These are phyloP conservation scores for Baccha elongata DNA, from an alignment of 2,888 invertebrate genomes.

Conservation along the genomic window DNA sequence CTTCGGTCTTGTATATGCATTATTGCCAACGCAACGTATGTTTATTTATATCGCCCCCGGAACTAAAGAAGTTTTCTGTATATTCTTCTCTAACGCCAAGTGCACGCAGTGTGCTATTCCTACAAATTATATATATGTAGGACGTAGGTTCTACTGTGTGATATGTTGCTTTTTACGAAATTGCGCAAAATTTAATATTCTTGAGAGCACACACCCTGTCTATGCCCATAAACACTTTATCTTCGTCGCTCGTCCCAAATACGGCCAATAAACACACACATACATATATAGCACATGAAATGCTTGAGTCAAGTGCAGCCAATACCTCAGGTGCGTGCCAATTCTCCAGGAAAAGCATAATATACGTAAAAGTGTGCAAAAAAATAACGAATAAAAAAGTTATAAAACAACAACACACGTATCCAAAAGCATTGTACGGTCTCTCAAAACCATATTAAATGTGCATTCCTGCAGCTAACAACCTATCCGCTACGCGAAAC, in stretches of 20 bases:
- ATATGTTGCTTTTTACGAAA: slow-evolving; percentile 42
- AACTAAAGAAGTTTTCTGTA: slow-evolving; percentile 23
- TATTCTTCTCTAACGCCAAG: slow-evolving; percentile 4
- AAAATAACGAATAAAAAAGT: slow-evolving; percentile 1
- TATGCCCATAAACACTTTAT: slow-evolving; percentile 70
- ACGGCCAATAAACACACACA: slow-evolving; percentile 36
- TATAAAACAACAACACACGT: slow-evolving; percentile 2
- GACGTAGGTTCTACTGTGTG: no score
- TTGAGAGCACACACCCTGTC: slow-evolving; percentile 54
- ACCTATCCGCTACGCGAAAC: slow-evolving; percentile 72
- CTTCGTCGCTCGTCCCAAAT: slow-evolving; percentile 57
- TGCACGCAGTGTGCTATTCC: slow-evolving; percentile 16
- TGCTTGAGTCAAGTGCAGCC: slow-evolving; percentile 68
- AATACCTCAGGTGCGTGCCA: slow-evolving; percentile 69
- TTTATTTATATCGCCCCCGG: slow-evolving; percentile 34
- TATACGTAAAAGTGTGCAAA: slow-evolving; percentile 28
- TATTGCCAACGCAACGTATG: slow-evolving; percentile 1
- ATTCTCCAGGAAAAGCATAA: slow-evolving; percentile 44
- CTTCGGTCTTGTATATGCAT: slow-evolving; percentile 11
- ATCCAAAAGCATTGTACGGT: slow-evolving; percentile 54
- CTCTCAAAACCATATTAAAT: slow-evolving; percentile 61
- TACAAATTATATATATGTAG: not conserved
- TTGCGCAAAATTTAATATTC: slow-evolving; percentile 61
- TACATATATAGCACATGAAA: slow-evolving; percentile 24
- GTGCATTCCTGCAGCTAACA: slow-evolving; percentile 68